phyloP scores from a whole-genome alignment of 2,797 vertebrate species.

The Anguilla obscura region DNA sequence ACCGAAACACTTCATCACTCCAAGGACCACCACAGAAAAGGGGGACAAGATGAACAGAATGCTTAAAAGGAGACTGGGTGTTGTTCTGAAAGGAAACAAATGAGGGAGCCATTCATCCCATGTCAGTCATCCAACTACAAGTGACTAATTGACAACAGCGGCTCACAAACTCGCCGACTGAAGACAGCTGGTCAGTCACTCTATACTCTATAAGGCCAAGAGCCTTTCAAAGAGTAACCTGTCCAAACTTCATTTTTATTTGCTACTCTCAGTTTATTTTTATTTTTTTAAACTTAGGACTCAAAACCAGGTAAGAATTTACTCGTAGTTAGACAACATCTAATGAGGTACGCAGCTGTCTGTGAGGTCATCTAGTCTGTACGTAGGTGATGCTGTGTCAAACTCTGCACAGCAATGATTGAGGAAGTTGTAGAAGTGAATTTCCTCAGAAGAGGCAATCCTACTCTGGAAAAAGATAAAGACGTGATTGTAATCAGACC shows the following conservation, averaged over 20 bases:
- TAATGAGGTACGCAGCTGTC: background rate
- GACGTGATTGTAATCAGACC: background rate
- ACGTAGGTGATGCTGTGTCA: background rate
- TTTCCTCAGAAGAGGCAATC: conserved; percentile 13
- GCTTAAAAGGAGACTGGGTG: background rate
- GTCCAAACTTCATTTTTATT: background rate
- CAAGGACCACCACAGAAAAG: background rate
- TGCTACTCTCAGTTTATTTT: background rate
- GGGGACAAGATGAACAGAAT: background rate
- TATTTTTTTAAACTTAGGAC: no score
- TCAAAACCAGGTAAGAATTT: background rate
- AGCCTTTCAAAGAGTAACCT: background rate
- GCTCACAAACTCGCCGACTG: background rate
- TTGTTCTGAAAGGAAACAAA: background rate
- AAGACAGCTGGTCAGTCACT: background rate
- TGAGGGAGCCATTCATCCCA: background rate
- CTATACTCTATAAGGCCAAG: background rate
- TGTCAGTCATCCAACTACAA: background rate
- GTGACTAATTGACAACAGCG: background rate
- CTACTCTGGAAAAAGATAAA: background rate
- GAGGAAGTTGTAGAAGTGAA: conserved; percentile 18
- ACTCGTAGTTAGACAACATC: background rate
- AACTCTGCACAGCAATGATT: background rate
- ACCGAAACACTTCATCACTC: background rate
- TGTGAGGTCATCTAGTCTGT: background rate